Base-by-base conservation (phyloP, 2,113 vertebrate species). In the Corapipo altera region DNA sequence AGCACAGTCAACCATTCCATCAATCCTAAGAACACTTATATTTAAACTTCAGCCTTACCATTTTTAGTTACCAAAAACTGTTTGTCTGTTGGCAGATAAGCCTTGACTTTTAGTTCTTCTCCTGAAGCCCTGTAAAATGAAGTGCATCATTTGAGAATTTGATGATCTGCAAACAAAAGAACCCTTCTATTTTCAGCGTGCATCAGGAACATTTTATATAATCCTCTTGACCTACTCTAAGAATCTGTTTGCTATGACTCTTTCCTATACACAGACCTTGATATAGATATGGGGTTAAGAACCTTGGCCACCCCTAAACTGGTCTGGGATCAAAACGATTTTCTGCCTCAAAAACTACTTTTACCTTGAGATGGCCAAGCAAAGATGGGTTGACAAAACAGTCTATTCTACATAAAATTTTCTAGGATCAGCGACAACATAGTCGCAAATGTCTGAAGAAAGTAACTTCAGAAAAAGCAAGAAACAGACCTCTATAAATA, bases 11-110 rank as follows among this genome's bases (percentile, higher is more conserved):
- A 51, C 18, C 39, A 64, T 41, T 30, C 33, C 49, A 69, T 64
- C 59, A 85, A 4, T 61, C n/a, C 41, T 61, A 92, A 49, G 28
- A 78, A 77, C 12, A 48, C 4, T 76, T 51, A 20, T 2, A 93
- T 67, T 93, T 90, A 69, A 87, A 91, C 52, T 77, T 72, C 58
- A 88, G 72, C 73, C 98, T 98, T 98, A 99, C 99, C 99, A 96
- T 99, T 99, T 97, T 99, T 99, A 35, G 99, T 99, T 97, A 99
- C 97, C 92, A 99, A 98, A 95, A 99, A 99, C 95, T 99, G 99
- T 98, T 99, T 99, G 85, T 99, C 99, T 86, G 97, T 97, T 26
- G 99, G 99, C 57, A 99, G 97, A 88, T 99, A 99, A 28, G 99
- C 98, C 96, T 99, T 99, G 95, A 99, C 98, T 97, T 99, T 99